Conservation (phyloP, 2,797 vertebrate genomes). For the Notamacropus eugenii region DNA sequence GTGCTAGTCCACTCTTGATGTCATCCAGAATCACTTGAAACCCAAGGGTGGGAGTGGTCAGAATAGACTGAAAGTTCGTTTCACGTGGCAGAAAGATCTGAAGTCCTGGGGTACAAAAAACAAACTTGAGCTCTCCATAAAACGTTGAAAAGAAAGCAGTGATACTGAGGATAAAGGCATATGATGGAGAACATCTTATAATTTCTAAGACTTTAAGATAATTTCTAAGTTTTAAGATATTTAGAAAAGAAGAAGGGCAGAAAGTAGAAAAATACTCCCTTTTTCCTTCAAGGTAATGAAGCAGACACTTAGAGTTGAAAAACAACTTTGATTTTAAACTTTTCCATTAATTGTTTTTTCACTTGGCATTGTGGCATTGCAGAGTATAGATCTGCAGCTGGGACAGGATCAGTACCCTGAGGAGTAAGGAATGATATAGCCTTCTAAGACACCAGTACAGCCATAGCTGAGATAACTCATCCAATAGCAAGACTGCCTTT, state of each 20-base stretch:
- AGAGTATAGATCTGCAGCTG: neutral
- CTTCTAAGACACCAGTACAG: neutral
- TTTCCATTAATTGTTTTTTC: conserved; percentile 25
- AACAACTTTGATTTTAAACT: neutral
- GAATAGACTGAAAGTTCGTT: conserved; percentile 17
- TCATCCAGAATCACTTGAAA: conserved; percentile 36
- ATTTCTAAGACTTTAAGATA: conserved; percentile 2
- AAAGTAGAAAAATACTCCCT: neutral
- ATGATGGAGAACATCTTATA: neutral
- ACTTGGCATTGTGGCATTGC: neutral
- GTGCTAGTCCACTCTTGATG: accelerated
- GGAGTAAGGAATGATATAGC: neutral
- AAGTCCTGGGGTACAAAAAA: neutral
- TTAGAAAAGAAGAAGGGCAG: conserved; percentile 19
- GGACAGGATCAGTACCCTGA: neutral
- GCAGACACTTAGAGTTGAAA: neutral
- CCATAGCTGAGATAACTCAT: neutral
- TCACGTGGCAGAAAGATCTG: neutral
- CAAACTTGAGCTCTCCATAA: neutral
- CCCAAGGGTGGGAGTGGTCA: neutral
- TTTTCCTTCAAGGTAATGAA: neutral
- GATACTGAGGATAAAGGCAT: neutral
- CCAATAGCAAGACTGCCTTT: neutral
- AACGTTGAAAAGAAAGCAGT: neutral
- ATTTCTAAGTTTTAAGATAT: neutral